Percentiles rank a stretch among this genome's conserved stretches.
phyloP scores from a whole-genome alignment of 2,113 vertebrate species.

The Talpa occidentalis region DNA sequence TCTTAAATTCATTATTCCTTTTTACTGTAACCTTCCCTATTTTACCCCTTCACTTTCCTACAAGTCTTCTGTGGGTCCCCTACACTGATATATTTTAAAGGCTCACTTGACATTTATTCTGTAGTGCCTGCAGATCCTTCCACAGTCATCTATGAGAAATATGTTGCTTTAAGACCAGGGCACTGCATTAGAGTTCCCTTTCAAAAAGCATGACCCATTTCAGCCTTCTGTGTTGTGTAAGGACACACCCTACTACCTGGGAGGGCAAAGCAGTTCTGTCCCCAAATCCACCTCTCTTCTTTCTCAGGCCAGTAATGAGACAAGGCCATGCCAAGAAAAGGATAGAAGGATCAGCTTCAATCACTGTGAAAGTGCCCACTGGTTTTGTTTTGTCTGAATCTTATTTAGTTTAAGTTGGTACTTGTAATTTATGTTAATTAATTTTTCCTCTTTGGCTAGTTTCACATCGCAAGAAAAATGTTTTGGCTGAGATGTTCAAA shows the following conservation, averaged over 20 bases:
- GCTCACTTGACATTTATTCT: not conserved
- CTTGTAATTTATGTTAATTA: not conserved
- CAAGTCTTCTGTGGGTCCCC: not conserved
- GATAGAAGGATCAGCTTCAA: not conserved
- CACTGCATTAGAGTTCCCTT: not conserved
- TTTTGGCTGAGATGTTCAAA: not conserved
- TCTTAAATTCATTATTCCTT: not conserved
- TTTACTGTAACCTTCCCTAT: not conserved
- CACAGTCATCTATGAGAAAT: not conserved
- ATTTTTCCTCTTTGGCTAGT: not conserved
- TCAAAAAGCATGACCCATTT: not conserved
- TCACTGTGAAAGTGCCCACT: not conserved
- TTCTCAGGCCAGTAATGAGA: not conserved
- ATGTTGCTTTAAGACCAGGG: not conserved
- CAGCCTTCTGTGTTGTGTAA: not conserved
- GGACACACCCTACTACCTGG: not conserved
- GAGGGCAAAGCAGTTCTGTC: not conserved
- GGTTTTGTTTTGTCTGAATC: not conserved
- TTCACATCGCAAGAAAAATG: constrained; percentile 7
- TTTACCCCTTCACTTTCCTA: not conserved
- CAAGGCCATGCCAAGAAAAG: not conserved
- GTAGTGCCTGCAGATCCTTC: not conserved
- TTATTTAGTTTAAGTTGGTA: not conserved
- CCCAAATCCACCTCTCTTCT: not conserved
- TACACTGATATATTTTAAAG: not conserved